A percentile compares a stretch with the other conserved stretches of the same genome.
Conservation (phyloP, 2,888 invertebrate species). For the Epistrophe grossulariae region DNA sequence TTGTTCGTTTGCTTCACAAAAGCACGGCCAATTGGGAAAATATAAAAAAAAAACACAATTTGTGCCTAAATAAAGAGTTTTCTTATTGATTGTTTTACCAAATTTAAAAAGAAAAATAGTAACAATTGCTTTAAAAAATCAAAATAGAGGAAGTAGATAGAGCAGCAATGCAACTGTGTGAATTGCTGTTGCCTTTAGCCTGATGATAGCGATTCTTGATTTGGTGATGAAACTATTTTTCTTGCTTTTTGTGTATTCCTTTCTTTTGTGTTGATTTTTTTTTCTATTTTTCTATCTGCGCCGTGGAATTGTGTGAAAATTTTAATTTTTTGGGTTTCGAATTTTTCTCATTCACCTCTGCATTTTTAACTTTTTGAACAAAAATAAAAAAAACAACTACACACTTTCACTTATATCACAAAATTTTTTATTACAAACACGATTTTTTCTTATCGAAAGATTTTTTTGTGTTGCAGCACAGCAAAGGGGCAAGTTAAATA, state of each 20-base stretch:
- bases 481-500: not conserved
- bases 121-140: not conserved
- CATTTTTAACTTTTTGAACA: slow-evolving; percentile 9
- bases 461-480: not conserved
- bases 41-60: slow-evolving; percentile 12
- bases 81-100: not conserved
- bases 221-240: slow-evolving; percentile 68
- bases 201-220: slow-evolving; percentile 28
- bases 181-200: not conserved
- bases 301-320: slow-evolving; percentile 43
- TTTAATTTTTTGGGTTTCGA: slow-evolving; percentile 14
- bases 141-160: slow-evolving; percentile 24
- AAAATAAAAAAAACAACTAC: not conserved
- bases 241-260: slow-evolving; percentile 40
- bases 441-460: slow-evolving; percentile 42
- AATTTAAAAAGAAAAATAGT: slow-evolving; percentile 19
- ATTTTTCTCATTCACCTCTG: slow-evolving; percentile 44
- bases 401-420: slow-evolving; percentile 70
- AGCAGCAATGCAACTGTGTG: slow-evolving; percentile 45
- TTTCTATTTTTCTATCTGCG: slow-evolving; percentile 49
- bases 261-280: slow-evolving; percentile 51
- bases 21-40: not conserved
- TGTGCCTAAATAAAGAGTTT: not conserved
- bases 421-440: slow-evolving; percentile 1
- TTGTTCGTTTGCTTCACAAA: not conserved